A percentile compares a stretch with the other conserved stretches of the same genome.
Evolutionary conservation across 2,797 vertebrate species (phyloP).

Genomic region (Eutrigla gurnardus): DNA sequence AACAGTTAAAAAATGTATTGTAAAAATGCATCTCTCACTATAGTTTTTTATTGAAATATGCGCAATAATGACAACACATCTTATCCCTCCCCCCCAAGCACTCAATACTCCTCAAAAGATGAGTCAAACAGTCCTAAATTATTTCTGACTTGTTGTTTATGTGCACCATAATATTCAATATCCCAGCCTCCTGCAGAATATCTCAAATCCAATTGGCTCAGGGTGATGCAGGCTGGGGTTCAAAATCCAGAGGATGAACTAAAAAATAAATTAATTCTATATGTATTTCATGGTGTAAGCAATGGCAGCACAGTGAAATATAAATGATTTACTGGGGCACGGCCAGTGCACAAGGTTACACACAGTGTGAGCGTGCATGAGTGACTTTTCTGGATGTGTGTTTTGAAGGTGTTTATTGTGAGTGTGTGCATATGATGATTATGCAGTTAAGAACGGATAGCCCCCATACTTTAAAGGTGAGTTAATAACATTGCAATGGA

Average conservation of each 20-base stretch:
- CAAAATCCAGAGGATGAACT: not conserved
- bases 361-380: not conserved
- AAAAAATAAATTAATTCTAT: not conserved
- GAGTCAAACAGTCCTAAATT: slow-evolving; percentile 29
- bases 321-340: slow-evolving; percentile 12
- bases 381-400: not conserved
- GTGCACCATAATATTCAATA: slow-evolving; percentile 36
- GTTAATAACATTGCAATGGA: not conserved
- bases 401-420: not conserved
- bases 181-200: slow-evolving; percentile 33
- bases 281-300: not conserved
- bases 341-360: not conserved
- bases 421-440: not conserved
- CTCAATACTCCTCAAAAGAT: slow-evolving; percentile 4
- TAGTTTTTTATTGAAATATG: slow-evolving; percentile 3
- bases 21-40: not conserved
- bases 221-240: slow-evolving; percentile 2
- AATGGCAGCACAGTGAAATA: not conserved
- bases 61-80: not conserved
- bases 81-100: not conserved
- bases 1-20: not conserved
- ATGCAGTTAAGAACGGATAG: not conserved
- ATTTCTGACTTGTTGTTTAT: slow-evolving; percentile 35
- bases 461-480: slow-evolving; percentile 4
- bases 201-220: slow-evolving; percentile 29